These are phyloP conservation scores for Arrhopalites spinosus DNA, from an alignment of 2,888 invertebrate species.

Conservation along the genomic window DNA sequence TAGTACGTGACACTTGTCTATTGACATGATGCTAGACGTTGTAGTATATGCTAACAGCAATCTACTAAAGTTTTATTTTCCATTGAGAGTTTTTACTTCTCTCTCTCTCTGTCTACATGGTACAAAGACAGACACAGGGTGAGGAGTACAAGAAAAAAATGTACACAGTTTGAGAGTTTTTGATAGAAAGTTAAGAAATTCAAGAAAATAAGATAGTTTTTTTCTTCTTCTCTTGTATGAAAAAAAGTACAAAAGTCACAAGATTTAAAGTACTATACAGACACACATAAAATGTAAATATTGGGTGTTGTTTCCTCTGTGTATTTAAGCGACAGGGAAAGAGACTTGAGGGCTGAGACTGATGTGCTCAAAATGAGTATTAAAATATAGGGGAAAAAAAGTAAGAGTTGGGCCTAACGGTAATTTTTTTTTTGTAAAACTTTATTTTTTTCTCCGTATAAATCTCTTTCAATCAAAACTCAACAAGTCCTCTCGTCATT, in stretches of 20 bases:
- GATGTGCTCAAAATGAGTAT: slow-evolving; percentile 4
- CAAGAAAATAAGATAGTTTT: too few relatives aligned
- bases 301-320: too few relatives aligned
- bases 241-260: not conserved
- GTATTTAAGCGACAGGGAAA: not conserved
- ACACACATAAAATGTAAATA: too few relatives aligned
- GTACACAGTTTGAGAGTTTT: too few relatives aligned
- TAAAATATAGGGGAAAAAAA: not conserved
- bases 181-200: too few relatives aligned
- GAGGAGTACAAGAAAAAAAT: too few relatives aligned
- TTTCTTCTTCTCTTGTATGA: too few relatives aligned
- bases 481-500: slow-evolving; percentile 36
- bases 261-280: too few relatives aligned
- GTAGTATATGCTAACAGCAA: slow-evolving; percentile 3
- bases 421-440: not conserved
- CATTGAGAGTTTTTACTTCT: slow-evolving; percentile 21
- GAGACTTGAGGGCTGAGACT: slow-evolving; percentile 14
- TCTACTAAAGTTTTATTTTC: slow-evolving; percentile 36
- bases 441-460: slow-evolving; percentile 8
- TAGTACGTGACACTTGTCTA: slow-evolving; percentile 32
- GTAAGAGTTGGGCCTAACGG: not conserved
- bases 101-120: not conserved
- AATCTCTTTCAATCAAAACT: slow-evolving; percentile 39
- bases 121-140: too few relatives aligned
- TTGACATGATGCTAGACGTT: slow-evolving; percentile 16